Evolutionary conservation across 2,113 vertebrate species (phyloP), one percentile per base, ranked within the genome.

Genomic region (Prietella phreatophila): DNA sequence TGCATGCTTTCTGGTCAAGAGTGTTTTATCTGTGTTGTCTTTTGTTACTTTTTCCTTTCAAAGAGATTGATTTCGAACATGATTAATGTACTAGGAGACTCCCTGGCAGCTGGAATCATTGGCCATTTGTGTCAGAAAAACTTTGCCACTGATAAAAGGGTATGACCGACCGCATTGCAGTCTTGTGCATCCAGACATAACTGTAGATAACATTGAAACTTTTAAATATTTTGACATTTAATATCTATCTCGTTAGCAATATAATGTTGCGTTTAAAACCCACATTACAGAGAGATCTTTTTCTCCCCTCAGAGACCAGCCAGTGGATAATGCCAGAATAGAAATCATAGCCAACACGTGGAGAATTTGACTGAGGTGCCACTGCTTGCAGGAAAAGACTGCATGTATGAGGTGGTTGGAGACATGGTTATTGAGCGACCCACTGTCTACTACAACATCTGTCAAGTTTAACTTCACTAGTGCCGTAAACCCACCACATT

Each of bases 51-150:
- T 84, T 42, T 42, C 76, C 71, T 56, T 88, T 75, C 1, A 0
- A 81, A 97, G 97, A 42, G 97, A 97, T 89, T 91, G 97, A 0
- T 96, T 97, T 36, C 93, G 96, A 20, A 97, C 97, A 96, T 97
- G 97, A 95, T 96, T 92, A 97, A 97, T 0, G 96, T 97, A 39
- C 94, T 97, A 0, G 96, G 97, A 0, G 97, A 97, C 0, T 96
- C 96, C 0, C 92, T 97, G 90, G 97, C 96, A 2, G 97, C 96
- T 0, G 97, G 97, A 86, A 96, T 97, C 92, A 95, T 97, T 1
- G 96, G 94, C 0, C 97, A 97, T 0, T 87, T 97, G 73, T 97
- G 96, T 19, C 76, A 92, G 83, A 96, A 97, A 85, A 96, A 97
- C 86, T 96, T 97, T 73, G 89, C 96, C 3, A 91, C 94, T 0